These are phyloP conservation scores for Pinna nobilis DNA, from an alignment of 1,140 invertebrate species.

Conservation along the genomic window DNA sequence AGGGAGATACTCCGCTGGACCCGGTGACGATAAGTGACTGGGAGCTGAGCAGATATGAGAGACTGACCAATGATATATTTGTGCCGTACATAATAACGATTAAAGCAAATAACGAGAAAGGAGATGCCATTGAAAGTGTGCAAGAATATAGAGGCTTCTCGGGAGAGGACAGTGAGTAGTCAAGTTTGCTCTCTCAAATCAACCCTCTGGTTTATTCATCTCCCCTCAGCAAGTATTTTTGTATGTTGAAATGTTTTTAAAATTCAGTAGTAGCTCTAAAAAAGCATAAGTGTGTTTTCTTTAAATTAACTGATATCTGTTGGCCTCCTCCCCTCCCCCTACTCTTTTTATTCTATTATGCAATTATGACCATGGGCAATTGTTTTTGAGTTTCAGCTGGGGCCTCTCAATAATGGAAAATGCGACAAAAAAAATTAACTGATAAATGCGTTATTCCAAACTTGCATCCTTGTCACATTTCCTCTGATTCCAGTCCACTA, in stretches of 20 bases:
- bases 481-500: too few relatives aligned
- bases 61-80: conserved; percentile 81
- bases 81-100: conserved; percentile 94
- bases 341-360: too few relatives aligned
- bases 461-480: too few relatives aligned
- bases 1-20: conserved; percentile 3
- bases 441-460: too few relatives aligned
- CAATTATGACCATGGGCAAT: too few relatives aligned
- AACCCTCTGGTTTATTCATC: not conserved
- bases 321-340: not conserved
- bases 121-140: conserved; percentile 85
- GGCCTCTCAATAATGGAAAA: too few relatives aligned
- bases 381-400: too few relatives aligned
- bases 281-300: too few relatives aligned
- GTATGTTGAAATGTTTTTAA: not conserved
- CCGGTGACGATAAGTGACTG: conserved; percentile 54
- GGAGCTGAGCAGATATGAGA: conserved; percentile 31
- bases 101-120: conserved; percentile 90
- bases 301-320: not conserved
- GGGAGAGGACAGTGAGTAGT: conserved; percentile 85
- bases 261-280: too few relatives aligned
- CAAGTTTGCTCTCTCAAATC: too few relatives aligned
- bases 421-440: too few relatives aligned
- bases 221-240: not conserved
- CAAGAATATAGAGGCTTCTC: conserved; percentile 91